phyloP scores from a whole-genome alignment of 1,140 invertebrate genomes.

The Conus betulinus region DNA sequence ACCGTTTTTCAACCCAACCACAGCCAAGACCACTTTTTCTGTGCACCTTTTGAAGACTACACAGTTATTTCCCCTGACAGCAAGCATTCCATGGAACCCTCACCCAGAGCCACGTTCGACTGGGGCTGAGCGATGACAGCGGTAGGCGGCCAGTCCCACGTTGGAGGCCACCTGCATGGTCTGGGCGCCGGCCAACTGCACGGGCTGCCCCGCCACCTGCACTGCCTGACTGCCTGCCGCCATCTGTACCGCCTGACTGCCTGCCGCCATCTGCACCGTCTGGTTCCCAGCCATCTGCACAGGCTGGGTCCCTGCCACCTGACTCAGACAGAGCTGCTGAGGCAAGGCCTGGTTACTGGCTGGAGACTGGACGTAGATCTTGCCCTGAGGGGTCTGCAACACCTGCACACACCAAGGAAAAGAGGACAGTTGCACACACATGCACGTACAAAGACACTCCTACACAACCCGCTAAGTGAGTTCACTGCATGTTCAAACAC shows the following conservation, averaged over 20 bases:
- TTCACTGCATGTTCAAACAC: too few species aligned
- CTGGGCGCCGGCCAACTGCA: not conserved
- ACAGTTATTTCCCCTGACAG: too few species aligned
- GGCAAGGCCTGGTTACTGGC: conserved; percentile 20
- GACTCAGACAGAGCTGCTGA: not conserved
- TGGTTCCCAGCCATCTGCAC: not conserved
- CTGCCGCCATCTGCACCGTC: not conserved
- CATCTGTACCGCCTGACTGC: not conserved
- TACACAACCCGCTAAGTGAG: too few species aligned
- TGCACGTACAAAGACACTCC: too few species aligned
- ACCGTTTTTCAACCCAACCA: too few species aligned
- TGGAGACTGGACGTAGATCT: conserved; percentile 40
- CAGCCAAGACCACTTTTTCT: too few species aligned
- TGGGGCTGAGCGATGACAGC: conserved; percentile 27
- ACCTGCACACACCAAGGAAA: not conserved
- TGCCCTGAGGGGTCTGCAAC: conserved; percentile 37
- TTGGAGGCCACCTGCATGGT: conserved; percentile 7
- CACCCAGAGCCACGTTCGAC: conserved; percentile 16
- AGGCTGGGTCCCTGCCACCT: not conserved
- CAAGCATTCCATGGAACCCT: not conserved
- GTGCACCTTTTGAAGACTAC: too few species aligned
- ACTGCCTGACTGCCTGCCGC: not conserved
- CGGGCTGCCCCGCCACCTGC: not conserved
- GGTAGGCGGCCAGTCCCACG: conserved; percentile 15
- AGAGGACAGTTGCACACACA: too few species aligned